Base-by-base conservation (phyloP, 2,888 invertebrate genomes). In the Archips xylosteana region DNA sequence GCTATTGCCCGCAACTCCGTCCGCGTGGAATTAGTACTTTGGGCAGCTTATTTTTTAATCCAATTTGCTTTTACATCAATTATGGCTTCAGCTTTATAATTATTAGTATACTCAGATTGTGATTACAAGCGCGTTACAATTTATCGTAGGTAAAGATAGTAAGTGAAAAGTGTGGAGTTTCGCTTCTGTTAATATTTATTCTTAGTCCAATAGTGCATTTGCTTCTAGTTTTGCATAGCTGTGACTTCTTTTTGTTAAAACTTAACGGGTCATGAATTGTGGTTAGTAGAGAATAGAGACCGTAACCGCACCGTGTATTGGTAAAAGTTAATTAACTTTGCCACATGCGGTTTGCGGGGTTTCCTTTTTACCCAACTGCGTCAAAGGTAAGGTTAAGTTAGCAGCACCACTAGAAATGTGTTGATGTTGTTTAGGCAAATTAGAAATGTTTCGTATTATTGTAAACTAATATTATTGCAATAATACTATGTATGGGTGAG, bases 231-330 rank as follows among this genome's bases (percentile, higher is more conserved):
- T 39, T 66, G 54, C 34, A 49, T 66, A 39, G 34, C 9, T 65
- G 23, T 10, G 62, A 63, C 45, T 63, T 63, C 62, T 54, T 54
- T 51, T 66, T 66, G 66, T 66, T 66, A 39, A 66, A 66, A 54
- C 39, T 39, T 39, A 54, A 6, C 42, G 12, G 15, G 39, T 32
- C 45, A 42, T 34, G 15, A 13, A 59, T 39, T 66, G 54, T 39
- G 65, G 66, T 54, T 15, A 6, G 59, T 59, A 5, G 59, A 39
- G 45, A 63, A 63, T 45, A 45, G 62, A 13, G 62, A 12, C 23
- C 62, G 45, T 63, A 39, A 63, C 32, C 23, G 6, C 54, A 23
- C 49, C n/a, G 54, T 23, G 39, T 39, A 54, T 23, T 23, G 54
- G 54, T 23, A 23, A n/a, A 54, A 54, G 23, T 54, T 54, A 9